These are phyloP conservation scores for Brachypalpus laphriformis DNA, from an alignment of 2,888 invertebrate species.

Conservation along the genomic window DNA sequence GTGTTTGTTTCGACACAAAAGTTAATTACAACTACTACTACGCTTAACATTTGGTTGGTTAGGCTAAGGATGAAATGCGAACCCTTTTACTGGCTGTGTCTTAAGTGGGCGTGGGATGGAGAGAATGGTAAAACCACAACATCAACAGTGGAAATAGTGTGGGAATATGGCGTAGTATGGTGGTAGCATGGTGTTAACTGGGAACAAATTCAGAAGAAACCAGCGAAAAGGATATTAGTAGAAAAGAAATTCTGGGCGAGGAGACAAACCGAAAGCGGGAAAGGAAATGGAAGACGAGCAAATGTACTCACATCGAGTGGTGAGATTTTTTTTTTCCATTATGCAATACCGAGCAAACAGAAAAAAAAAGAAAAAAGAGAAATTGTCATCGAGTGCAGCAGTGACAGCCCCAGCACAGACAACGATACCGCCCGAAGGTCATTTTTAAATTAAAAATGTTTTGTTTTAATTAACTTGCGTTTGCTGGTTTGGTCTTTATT, in stretches of 20 bases:
- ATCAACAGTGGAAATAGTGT: constrained; percentile 2
- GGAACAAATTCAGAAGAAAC: constrained; percentile 13
- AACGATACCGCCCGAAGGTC: constrained; percentile 18
- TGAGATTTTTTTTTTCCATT: constrained; percentile 13
- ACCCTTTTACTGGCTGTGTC: constrained; percentile 6
- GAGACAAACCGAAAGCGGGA: neutral
- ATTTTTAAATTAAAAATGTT: constrained; percentile 51
- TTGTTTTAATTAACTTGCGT: constrained; percentile 52
- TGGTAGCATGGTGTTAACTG: neutral
- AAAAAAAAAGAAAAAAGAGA: neutral
- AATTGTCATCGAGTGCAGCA: constrained; percentile 33
- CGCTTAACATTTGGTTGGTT: constrained; percentile 48
- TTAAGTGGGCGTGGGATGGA: neutral
- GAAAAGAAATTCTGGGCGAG: neutral
- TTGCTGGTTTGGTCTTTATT: constrained; percentile 21
- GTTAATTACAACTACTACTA: constrained; percentile 64
- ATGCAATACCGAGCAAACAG: constrained; percentile 10
- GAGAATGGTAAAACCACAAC: constrained; percentile 15
- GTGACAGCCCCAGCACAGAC: neutral
- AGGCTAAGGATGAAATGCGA: neutral
- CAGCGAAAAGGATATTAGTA: constrained; percentile 6
- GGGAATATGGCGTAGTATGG: neutral
- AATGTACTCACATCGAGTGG: neutral
- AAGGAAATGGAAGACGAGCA: constrained; percentile 24
- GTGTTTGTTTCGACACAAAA: constrained; percentile 69